These are phyloP conservation scores for Aplidium turbinatum DNA, from an alignment of 23 tunicate species.

Conservation along the genomic window DNA sequence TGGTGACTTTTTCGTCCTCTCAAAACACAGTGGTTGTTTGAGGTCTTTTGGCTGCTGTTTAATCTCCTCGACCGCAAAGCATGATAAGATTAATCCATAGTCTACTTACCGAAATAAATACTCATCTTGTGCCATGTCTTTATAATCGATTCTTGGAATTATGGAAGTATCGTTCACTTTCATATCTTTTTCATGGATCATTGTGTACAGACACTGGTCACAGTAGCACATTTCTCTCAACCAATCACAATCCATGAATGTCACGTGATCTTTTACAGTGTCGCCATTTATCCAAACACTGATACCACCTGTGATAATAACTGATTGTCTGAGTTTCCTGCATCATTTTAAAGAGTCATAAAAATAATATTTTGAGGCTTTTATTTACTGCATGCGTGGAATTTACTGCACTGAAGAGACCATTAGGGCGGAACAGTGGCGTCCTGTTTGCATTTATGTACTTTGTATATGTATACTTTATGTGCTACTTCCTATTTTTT, in stretches of 20 bases:
- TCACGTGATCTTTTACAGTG: constrained; percentile 48
- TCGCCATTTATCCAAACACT: constrained; percentile 24
- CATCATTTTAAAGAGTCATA: not conserved
- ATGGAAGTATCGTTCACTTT: constrained; percentile 7
- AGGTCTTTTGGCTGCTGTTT: not conserved
- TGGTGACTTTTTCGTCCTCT: no score
- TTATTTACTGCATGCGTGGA: not conserved
- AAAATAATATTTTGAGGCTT: not conserved
- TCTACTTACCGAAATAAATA: constrained; percentile 14
- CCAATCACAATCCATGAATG: constrained; percentile 54
- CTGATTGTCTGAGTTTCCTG: not conserved
- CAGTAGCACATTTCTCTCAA: constrained; percentile 62
- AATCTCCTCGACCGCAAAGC: not conserved
- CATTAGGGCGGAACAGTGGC: no score
- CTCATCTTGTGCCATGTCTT: constrained; percentile 13
- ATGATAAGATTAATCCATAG: not conserved
- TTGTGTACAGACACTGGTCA: constrained; percentile 40
- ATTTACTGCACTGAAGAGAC: no score
- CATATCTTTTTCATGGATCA: constrained; percentile 16
- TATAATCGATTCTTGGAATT: constrained; percentile 36
- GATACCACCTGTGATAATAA: not conserved
- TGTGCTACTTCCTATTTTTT: no score
- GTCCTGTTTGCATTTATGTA: no score
- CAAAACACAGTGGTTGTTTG: not conserved
- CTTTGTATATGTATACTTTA: no score